phyloP scores from a whole-genome alignment of 2,113 vertebrate species.

The Megaptera novaeangliae region DNA sequence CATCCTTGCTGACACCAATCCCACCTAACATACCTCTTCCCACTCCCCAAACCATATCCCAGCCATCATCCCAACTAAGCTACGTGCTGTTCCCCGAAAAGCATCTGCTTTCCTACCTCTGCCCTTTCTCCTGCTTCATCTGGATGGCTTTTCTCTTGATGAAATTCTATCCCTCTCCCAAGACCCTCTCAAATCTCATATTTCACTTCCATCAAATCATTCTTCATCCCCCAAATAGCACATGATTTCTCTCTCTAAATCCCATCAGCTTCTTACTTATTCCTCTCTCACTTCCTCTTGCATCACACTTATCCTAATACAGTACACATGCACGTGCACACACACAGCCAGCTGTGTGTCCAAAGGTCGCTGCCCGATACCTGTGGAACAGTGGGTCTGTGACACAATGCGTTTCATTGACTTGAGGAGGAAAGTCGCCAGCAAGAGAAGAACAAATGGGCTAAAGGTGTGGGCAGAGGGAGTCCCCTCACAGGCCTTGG shows the following conservation, averaged over 20 bases:
- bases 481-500: background rate
- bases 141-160: background rate
- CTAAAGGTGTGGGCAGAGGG: background rate
- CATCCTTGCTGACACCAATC: background rate
- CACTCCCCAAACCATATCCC: background rate
- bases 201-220: background rate
- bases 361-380: background rate
- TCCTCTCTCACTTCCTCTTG: background rate
- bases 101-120: background rate
- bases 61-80: background rate
- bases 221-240: background rate
- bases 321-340: background rate
- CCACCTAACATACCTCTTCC: background rate
- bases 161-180: background rate
- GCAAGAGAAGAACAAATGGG: background rate
- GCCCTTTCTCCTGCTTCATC: background rate
- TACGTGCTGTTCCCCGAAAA: no score
- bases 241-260: background rate
- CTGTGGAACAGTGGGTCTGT: background rate
- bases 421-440: background rate
- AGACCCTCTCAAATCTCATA: background rate
- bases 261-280: background rate
- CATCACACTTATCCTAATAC: background rate
- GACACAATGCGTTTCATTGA: background rate
- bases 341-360: background rate